A percentile compares a stretch with the other conserved stretches of the same genome.
These are phyloP conservation scores for Oxyruncus cristatus DNA, from an alignment of 2,113 vertebrate genomes.

Conservation along the genomic window DNA sequence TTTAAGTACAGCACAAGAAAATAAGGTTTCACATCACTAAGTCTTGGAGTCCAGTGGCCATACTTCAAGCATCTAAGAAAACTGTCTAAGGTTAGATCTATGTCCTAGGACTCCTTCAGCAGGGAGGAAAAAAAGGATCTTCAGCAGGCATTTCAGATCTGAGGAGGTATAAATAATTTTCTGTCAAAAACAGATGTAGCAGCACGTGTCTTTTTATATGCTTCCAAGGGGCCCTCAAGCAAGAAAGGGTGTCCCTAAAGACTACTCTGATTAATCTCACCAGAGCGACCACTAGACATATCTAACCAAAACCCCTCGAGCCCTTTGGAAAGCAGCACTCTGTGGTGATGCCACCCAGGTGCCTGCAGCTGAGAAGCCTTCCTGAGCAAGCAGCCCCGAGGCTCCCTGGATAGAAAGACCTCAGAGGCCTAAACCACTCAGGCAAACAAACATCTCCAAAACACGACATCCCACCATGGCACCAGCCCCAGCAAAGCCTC, in stretches of 20 bases:
- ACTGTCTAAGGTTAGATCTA: not conserved
- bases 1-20: not conserved
- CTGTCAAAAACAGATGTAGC: not conserved
- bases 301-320: not conserved
- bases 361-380: not conserved
- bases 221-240: not conserved
- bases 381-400: not conserved
- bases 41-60: not conserved
- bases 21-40: not conserved
- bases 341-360: fast-evolving
- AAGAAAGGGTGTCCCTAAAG: not conserved
- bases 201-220: not conserved
- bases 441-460: not conserved
- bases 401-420: not conserved
- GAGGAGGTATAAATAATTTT: not conserved
- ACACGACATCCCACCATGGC: fast-evolving
- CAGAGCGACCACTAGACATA: not conserved
- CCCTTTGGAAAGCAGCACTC: not conserved
- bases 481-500: not conserved
- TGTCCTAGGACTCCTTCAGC: not conserved
- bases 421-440: not conserved
- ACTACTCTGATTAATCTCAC: not conserved
- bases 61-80: not conserved
- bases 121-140: not conserved
- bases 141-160: not conserved